A percentile compares a stretch with the other conserved stretches of the same genome.
Evolutionary conservation across 1,140 invertebrate species (phyloP).

Genomic region (Coenobita brevimanus): DNA sequence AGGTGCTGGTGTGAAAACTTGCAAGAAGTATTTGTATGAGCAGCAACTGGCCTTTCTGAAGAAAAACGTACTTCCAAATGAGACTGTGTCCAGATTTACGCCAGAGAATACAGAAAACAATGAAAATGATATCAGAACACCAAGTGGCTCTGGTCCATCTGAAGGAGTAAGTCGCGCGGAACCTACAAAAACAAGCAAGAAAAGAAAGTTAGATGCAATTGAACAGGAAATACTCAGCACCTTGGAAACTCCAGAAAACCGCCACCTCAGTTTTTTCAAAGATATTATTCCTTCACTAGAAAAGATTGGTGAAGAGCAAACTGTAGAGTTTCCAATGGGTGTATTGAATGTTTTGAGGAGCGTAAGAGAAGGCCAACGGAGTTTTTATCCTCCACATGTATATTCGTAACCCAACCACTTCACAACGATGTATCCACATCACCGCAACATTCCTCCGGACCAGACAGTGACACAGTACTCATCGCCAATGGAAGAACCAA

Average conservation of each 20-base stretch:
- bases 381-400: neutral
- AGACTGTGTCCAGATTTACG: neutral
- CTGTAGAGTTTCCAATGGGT: slow-evolving; percentile 11
- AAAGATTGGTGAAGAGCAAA: slow-evolving; percentile 16
- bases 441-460: neutral
- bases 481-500: neutral
- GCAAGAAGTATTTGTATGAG: slow-evolving; percentile 12
- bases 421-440: neutral
- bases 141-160: slow-evolving; percentile 3
- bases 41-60: neutral
- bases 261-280: slow-evolving; percentile 5
- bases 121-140: neutral
- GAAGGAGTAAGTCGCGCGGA: neutral
- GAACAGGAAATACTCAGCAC: neutral
- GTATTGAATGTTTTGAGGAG: slow-evolving; percentile 18
- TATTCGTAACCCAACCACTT: neutral
- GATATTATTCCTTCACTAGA: slow-evolving; percentile 25
- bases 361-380: slow-evolving; percentile 1
- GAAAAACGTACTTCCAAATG: neutral
- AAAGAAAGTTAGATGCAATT: slow-evolving; percentile 2
- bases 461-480: neutral
- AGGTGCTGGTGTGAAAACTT: neutral
- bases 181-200: neutral
- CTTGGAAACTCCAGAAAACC: slow-evolving; percentile 9
- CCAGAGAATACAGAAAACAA: neutral